Conservation (phyloP, 2,888 invertebrate genomes). For the Pachymerium ferrugineum region DNA sequence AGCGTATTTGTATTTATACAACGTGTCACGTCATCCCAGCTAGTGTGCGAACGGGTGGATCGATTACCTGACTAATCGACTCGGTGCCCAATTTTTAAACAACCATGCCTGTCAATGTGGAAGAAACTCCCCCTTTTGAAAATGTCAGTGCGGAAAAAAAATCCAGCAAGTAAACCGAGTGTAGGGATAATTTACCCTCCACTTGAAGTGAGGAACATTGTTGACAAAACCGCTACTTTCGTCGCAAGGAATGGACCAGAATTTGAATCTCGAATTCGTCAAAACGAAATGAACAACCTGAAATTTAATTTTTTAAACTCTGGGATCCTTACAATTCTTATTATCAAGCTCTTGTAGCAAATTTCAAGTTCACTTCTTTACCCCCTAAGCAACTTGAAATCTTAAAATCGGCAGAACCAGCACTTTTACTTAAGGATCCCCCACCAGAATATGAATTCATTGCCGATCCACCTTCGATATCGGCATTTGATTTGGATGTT, state of each 20-base stretch:
- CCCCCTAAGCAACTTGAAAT: slow-evolving; percentile 83
- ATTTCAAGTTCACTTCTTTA: slow-evolving; percentile 58
- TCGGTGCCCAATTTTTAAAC: too few relatives aligned
- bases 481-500: slow-evolving; percentile 94
- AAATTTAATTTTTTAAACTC: slow-evolving; percentile 96
- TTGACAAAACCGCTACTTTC: slow-evolving; percentile 99
- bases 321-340: slow-evolving; percentile 99
- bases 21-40: too few relatives aligned
- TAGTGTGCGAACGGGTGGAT: too few relatives aligned
- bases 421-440: slow-evolving; percentile 84
- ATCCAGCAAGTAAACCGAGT: slow-evolving; percentile 43
- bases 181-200: slow-evolving; percentile 98
- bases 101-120: neutral
- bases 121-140: neutral
- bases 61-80: too few relatives aligned
- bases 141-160: slow-evolving; percentile 27
- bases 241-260: slow-evolving; percentile 99
- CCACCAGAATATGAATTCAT: slow-evolving; percentile 88
- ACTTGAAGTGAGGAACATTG: slow-evolving; percentile 99
- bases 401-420: slow-evolving; percentile 73
- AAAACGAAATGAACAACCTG: slow-evolving; percentile 95
- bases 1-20: too few relatives aligned
- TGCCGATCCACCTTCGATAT: slow-evolving; percentile 97
- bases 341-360: slow-evolving; percentile 96
- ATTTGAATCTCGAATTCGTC: slow-evolving; percentile 94